Percentiles rank a stretch among this genome's conserved stretches.
These are phyloP conservation scores for Frankliniella intonsa DNA, from an alignment of 2,888 invertebrate species.

Conservation along the genomic window DNA sequence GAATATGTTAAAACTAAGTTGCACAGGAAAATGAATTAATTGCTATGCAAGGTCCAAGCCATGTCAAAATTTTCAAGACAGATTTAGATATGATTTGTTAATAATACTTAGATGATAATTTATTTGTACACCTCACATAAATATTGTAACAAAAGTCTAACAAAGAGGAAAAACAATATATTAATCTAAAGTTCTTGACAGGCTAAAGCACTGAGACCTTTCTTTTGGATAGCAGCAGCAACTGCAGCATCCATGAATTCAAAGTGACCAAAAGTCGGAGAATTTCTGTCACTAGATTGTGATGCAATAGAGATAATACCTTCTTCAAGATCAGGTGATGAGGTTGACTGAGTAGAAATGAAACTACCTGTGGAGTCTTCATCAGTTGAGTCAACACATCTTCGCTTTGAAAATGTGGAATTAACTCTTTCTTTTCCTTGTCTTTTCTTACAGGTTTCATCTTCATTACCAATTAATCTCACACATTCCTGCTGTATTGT, in stretches of 20 bases:
- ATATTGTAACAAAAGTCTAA: not conserved
- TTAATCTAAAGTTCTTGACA: conserved; percentile 9
- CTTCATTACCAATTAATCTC: not conserved
- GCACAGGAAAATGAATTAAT: not conserved
- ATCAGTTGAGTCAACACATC: not conserved
- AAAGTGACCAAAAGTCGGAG: conserved; percentile 13
- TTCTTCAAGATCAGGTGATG: not conserved
- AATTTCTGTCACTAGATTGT: not conserved
- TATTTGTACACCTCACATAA: not conserved
- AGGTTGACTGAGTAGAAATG: not conserved
- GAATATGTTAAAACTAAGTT: not conserved
- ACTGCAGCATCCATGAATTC: conserved; percentile 69
- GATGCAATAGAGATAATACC: not conserved
- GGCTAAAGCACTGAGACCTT: conserved; percentile 54
- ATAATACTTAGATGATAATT: not conserved
- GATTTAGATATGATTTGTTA: not conserved
- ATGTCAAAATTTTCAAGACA: not conserved
- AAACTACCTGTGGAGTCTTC: not conserved
- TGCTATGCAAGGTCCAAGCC: not conserved
- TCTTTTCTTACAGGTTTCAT: not conserved
- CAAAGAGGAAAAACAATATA: not conserved
- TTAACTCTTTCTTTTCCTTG: not conserved
- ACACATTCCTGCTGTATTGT: too few relatives aligned
- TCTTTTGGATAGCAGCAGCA: conserved; percentile 67
- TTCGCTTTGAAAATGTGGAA: not conserved